A percentile compares a stretch with the other conserved stretches of the same genome.
Evolutionary conservation across 2,113 vertebrate genomes (phyloP).

Genomic region (Crotalus tigris): DNA sequence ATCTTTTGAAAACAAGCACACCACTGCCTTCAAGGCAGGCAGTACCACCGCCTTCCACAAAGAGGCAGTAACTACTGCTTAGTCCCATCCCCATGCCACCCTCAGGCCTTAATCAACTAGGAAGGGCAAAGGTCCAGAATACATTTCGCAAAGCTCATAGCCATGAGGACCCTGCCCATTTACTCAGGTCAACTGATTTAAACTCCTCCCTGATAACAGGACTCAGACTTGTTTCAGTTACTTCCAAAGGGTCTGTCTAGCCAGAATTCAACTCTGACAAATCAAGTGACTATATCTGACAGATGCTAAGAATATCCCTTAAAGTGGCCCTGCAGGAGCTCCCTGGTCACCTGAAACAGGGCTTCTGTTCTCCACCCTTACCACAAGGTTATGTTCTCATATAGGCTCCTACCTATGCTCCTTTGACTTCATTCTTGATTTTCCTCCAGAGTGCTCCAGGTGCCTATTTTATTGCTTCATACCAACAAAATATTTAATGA

Average conservation of each 20-base stretch:
- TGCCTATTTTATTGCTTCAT: background rate
- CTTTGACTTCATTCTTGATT: background rate
- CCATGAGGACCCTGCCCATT: background rate
- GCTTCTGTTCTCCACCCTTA: background rate
- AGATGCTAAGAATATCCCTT: background rate
- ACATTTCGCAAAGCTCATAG: background rate
- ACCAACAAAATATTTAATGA: background rate
- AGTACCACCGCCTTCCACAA: background rate
- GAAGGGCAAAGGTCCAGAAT: background rate
- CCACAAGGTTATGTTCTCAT: background rate
- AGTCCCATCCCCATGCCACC: background rate
- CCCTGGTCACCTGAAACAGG: background rate
- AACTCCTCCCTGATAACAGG: background rate
- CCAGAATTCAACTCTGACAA: background rate
- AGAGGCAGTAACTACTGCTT: background rate
- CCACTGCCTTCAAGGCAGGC: background rate
- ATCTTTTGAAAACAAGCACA: background rate
- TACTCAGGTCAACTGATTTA: background rate
- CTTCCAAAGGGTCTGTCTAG: background rate
- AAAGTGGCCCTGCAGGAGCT: background rate
- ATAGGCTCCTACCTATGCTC: background rate
- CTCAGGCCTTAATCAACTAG: background rate
- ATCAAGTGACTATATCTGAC: background rate
- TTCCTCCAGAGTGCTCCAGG: background rate
- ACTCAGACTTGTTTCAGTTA: background rate